These are phyloP conservation scores for Cheumatopsyche charites DNA, from an alignment of 1,140 invertebrate species.

Conservation along the genomic window DNA sequence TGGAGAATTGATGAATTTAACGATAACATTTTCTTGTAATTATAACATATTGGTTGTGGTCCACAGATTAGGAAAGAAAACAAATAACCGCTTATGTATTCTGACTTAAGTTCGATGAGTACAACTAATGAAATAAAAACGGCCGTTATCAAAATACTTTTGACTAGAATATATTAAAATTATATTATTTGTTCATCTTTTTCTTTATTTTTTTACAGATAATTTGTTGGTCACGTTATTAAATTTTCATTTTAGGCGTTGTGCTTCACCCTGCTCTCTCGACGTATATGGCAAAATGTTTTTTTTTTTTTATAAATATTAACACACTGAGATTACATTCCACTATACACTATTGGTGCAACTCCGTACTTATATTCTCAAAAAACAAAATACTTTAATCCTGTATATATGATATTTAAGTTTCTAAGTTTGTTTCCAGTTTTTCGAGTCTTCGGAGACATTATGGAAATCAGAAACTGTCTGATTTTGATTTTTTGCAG, in stretches of 20 bases:
- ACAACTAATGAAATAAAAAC: slow-evolving; percentile 28
- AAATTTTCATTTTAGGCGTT: slow-evolving; percentile 42
- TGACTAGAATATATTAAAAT: slow-evolving; percentile 33
- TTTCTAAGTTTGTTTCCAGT: slow-evolving; percentile 13
- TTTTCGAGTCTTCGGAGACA: slow-evolving; percentile 2
- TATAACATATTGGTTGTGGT: slow-evolving; percentile 43
- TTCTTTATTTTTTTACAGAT: slow-evolving; percentile 24
- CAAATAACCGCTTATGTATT: slow-evolving; percentile 34
- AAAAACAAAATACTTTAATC: too few species aligned
- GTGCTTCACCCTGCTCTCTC: slow-evolving; percentile 46
- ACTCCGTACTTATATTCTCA: slow-evolving; percentile 21
- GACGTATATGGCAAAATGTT: slow-evolving; percentile 20
- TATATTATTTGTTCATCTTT: slow-evolving; percentile 23
- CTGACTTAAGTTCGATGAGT: slow-evolving; percentile 1
- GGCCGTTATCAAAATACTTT: slow-evolving; percentile 32
- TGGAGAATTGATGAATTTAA: too few species aligned
- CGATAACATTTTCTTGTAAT: not conserved
- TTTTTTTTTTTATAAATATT: slow-evolving; percentile 10
- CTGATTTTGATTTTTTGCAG: not conserved
- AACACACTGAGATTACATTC: slow-evolving; percentile 38
- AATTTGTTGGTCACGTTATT: slow-evolving; percentile 42
- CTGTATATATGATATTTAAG: slow-evolving; percentile 29
- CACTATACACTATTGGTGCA: slow-evolving; percentile 37
- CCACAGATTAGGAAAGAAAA: slow-evolving; percentile 25
- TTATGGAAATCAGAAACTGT: not conserved